phyloP scores from a whole-genome alignment of 2,888 invertebrate genomes.

The Drosophila meridionalis region DNA sequence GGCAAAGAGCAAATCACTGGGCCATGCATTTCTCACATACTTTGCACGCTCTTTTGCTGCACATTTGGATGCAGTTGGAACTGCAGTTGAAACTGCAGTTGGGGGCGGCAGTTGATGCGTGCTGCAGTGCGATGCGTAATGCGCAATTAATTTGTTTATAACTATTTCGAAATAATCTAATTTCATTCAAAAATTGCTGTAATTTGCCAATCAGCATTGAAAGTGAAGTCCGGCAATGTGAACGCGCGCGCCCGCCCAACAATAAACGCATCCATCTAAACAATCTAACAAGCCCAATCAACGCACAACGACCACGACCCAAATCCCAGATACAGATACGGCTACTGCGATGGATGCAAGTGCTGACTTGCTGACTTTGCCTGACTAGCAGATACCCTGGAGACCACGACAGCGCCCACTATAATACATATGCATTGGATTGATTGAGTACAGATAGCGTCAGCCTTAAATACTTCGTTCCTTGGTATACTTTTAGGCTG shows the following conservation, averaged over 20 bases:
- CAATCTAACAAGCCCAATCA: slow-evolving; percentile 55
- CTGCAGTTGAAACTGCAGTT: background rate
- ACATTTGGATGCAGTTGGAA: slow-evolving; percentile 10
- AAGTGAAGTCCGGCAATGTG: slow-evolving; percentile 53
- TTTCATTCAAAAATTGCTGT: slow-evolving; percentile 75
- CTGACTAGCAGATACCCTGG: background rate
- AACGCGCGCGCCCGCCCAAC: slow-evolving; percentile 33
- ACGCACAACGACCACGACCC: slow-evolving; percentile 78
- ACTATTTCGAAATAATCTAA: slow-evolving; percentile 79
- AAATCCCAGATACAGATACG: slow-evolving; percentile 56
- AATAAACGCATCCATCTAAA: slow-evolving; percentile 22
- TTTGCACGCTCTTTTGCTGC: slow-evolving; percentile 4
- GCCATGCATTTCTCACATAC: slow-evolving; percentile 6
- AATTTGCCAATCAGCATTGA: slow-evolving; percentile 81
- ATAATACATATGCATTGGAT: background rate
- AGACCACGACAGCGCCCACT: background rate
- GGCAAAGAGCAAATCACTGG: background rate
- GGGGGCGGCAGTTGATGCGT: slow-evolving; percentile 5
- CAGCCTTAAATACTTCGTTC: too few species aligned
- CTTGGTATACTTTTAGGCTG: too few species aligned
- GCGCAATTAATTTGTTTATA: slow-evolving; percentile 76
- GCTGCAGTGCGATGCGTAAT: slow-evolving; percentile 43
- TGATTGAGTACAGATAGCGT: too few species aligned
- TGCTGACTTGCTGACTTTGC: background rate
- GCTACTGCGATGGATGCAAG: slow-evolving; percentile 11